Evolutionary conservation across 2,113 vertebrate genomes (phyloP).

Genomic region (Ascaphus truei): DNA sequence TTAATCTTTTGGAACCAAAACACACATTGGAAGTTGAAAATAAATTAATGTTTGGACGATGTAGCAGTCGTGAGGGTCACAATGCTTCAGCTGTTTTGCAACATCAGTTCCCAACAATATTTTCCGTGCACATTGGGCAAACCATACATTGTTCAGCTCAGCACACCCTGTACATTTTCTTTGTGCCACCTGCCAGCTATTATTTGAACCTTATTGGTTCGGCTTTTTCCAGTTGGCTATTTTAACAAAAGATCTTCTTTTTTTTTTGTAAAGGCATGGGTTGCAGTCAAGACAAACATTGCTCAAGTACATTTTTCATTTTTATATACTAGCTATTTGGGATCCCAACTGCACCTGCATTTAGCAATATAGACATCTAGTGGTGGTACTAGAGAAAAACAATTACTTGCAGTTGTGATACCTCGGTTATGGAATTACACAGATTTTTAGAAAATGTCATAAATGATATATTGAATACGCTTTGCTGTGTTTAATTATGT

Average conservation of each 20-base stretch:
- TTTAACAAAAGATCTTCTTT: slow-evolving; percentile 3
- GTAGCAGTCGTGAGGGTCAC: neutral
- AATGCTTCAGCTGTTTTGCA: neutral
- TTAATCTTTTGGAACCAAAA: neutral
- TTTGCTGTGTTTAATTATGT: too few relatives aligned
- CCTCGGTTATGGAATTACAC: too few relatives aligned
- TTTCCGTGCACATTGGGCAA: neutral
- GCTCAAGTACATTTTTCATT: neutral
- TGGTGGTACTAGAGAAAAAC: neutral
- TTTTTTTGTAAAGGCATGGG: neutral
- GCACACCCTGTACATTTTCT: neutral
- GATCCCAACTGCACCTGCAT: neutral
- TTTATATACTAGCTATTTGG: neutral
- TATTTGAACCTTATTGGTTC: slow-evolving; percentile 12
- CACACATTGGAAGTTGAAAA: neutral
- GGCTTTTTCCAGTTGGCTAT: neutral
- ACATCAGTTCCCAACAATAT: slow-evolving; percentile 2
- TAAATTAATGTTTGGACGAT: neutral
- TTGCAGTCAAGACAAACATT: neutral
- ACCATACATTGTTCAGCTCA: neutral
- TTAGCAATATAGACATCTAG: slow-evolving; percentile 6
- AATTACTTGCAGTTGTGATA: too few relatives aligned
- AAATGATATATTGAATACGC: too few relatives aligned
- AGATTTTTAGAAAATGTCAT: too few relatives aligned
- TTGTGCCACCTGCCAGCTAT: neutral